Percentiles rank a stretch among this genome's conserved stretches.
phyloP scores from a whole-genome alignment of 2,113 vertebrate species.

The Sapayoa aenigma region DNA sequence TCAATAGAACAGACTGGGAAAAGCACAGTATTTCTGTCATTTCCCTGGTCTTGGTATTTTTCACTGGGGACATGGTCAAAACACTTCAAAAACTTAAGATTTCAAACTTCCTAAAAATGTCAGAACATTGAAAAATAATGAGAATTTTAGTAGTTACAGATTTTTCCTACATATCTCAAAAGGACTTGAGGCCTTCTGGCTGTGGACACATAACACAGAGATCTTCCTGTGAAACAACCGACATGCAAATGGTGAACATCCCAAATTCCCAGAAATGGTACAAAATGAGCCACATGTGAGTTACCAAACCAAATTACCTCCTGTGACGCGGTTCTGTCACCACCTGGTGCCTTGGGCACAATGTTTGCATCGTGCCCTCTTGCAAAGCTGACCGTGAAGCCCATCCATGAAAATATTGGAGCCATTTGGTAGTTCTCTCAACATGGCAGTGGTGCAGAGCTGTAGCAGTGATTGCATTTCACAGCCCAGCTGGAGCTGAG shows the following conservation, averaged over 20 bases:
- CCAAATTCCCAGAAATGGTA: neutral
- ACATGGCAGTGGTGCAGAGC: neutral
- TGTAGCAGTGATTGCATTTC: neutral
- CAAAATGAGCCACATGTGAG: neutral
- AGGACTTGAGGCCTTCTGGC: neutral
- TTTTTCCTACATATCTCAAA: neutral
- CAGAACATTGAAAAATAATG: neutral
- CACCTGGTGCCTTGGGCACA: neutral
- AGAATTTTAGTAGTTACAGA: neutral
- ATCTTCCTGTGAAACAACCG: neutral
- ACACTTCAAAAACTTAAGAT: neutral
- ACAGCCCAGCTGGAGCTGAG: neutral
- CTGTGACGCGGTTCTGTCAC: neutral
- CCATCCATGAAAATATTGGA: neutral
- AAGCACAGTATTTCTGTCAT: neutral
- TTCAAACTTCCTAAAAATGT: neutral
- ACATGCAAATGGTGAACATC: neutral
- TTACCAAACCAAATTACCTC: neutral
- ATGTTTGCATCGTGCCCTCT: fast-evolving
- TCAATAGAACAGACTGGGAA: neutral
- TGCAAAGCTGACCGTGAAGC: neutral
- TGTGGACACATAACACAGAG: neutral
- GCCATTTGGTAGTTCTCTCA: neutral
- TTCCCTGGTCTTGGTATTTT: neutral
- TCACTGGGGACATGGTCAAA: conserved; percentile 5